These are phyloP conservation scores for Procambarus clarkii DNA, from an alignment of 1,140 invertebrate species.

Conservation along the genomic window DNA sequence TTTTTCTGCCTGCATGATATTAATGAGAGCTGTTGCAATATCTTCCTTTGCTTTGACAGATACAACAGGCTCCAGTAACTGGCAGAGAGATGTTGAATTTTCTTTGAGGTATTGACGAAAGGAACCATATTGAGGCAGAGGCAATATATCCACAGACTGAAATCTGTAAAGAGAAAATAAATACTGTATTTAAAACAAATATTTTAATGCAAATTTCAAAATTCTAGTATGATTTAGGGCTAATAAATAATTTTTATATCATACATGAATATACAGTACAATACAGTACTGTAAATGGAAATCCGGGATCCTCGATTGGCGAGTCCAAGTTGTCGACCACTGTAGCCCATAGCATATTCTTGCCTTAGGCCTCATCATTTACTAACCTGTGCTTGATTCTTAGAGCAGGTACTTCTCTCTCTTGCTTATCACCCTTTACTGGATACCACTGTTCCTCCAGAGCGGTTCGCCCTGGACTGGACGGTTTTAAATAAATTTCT, in stretches of 20 bases:
- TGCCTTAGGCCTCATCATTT: background rate
- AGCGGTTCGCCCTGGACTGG: constrained; percentile 58
- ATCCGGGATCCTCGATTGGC: too few relatives aligned
- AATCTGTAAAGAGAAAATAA: constrained; percentile 77
- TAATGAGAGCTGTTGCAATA: constrained; percentile 91
- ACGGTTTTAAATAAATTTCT: constrained; percentile 43
- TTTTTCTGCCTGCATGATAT: constrained; percentile 92
- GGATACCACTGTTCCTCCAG: constrained; percentile 94
- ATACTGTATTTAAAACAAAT: too few relatives aligned
- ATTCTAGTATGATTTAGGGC: too few relatives aligned
- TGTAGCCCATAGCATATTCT: too few relatives aligned
- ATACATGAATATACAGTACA: too few relatives aligned
- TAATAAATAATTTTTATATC: too few relatives aligned
- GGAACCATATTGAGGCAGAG: constrained; percentile 88
- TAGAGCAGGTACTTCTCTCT: constrained; percentile 72
- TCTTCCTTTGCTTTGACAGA: constrained; percentile 96
- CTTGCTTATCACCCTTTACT: constrained; percentile 78
- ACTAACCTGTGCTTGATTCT: constrained; percentile 68
- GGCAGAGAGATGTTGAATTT: constrained; percentile 89
- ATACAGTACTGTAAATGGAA: too few relatives aligned
- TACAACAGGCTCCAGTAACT: constrained; percentile 90
- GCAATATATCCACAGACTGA: constrained; percentile 93
- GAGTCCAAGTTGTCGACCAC: too few relatives aligned
- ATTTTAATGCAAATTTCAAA: too few relatives aligned
- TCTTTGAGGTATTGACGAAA: constrained; percentile 90